Evolutionary conservation across 2,113 vertebrate species (phyloP).

Genomic region (Crotalus helleri): DNA sequence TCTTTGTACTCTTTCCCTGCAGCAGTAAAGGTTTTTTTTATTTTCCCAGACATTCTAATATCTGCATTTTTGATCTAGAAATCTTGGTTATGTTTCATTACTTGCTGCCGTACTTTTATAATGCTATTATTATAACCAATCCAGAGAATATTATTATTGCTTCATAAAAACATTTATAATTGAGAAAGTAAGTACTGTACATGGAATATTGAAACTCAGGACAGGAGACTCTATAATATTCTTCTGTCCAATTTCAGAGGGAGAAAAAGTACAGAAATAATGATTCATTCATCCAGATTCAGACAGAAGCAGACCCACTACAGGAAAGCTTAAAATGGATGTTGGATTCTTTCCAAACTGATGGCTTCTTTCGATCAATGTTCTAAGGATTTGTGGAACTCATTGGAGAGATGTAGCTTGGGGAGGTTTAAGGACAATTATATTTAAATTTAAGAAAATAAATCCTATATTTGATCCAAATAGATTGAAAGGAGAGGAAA

Average conservation of each 20-base stretch:
- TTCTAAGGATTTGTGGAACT: background rate
- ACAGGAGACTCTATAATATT: background rate
- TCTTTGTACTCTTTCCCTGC: background rate
- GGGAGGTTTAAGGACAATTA: background rate
- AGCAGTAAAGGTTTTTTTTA: background rate
- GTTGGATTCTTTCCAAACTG: background rate
- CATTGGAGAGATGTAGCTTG: background rate
- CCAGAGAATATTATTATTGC: background rate
- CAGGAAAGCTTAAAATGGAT: background rate
- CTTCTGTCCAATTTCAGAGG: background rate
- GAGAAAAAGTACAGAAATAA: background rate
- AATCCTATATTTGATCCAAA: background rate
- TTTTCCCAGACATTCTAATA: background rate
- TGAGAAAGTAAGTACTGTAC: background rate
- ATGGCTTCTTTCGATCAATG: background rate
- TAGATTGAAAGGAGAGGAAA: background rate
- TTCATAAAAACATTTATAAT: background rate
- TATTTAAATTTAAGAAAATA: background rate
- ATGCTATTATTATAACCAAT: background rate
- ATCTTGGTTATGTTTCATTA: background rate
- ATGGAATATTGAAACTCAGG: background rate
- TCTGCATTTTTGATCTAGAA: background rate
- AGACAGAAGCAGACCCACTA: background rate
- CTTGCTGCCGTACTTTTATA: background rate
- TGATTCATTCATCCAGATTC: background rate